Base-by-base conservation (phyloP, 1,140 invertebrate genomes). In the Sinonovacula constricta region DNA sequence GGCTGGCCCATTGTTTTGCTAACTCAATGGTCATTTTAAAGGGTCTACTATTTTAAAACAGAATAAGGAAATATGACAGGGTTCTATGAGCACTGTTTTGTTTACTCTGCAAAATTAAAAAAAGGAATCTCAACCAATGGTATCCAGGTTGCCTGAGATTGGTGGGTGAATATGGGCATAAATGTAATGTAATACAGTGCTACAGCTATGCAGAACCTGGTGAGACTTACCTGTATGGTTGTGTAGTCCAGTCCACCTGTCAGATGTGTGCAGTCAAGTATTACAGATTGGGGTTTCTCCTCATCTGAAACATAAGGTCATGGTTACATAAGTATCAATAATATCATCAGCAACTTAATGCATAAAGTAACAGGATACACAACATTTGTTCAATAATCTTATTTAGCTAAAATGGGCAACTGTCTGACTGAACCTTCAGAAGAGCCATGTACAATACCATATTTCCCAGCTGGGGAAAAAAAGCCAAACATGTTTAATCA, bases 191-290 rank as follows among this genome's bases (percentile, higher is more conserved):
- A 53, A 53, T 26, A 14, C 24, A 49, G 33, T 3, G 53, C 36
- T 14, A 59, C 33, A 45, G 45, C 3, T 26, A n/a, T 1, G 0
- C n/a, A 60, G 15, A n/a, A n/a, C n/a, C 2, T 39, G 14, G 31
- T 5, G 24, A 28, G 18, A 12, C 10, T 71, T 66, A 85, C 85
- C 78, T 84, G 81, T 15, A 87, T 67, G 12, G 86, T 75, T 4
- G 83, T 86, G 66, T 84, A 88, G 62, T 88, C 87, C 18, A 88
- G n/a, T 24, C 72, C 63, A 10, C 76, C 76, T 33, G 81, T 79
- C 28, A 88, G 74, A 74, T 87, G 84, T n/a, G 39, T 72, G 68
- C 86, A 87, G 65, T 88, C 86, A 28, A 88, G 22, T 1, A 88
- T 79, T 49, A 85, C 79, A 53, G 84, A 82, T 33, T 67, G 72